A percentile compares a stretch with the other conserved stretches of the same genome.
phyloP scores from a whole-genome alignment of 2,888 invertebrate species.

The Eucriotettix oculatus region DNA sequence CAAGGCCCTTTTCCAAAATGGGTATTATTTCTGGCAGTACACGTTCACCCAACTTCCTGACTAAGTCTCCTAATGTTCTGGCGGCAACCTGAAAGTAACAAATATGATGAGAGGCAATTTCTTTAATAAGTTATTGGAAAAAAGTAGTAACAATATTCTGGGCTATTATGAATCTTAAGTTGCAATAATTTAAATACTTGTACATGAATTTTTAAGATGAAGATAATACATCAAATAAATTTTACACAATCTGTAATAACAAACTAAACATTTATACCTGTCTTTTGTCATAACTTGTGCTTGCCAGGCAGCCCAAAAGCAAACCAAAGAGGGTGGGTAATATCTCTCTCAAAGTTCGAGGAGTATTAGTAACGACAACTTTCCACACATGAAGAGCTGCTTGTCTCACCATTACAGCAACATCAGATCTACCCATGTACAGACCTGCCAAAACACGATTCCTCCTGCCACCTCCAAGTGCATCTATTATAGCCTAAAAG shows the following conservation, averaged over 20 bases:
- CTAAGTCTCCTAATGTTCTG: constrained; percentile 88
- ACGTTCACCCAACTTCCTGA: constrained; percentile 91
- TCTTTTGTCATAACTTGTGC: constrained; percentile 88
- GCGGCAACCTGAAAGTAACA: constrained; percentile 55
- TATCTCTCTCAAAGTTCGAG: constrained; percentile 88
- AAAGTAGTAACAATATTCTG: no score
- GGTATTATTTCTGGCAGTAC: constrained; percentile 97
- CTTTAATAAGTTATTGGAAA: no score
- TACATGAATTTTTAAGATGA: no score
- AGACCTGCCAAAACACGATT: constrained; percentile 86
- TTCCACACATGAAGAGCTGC: constrained; percentile 99
- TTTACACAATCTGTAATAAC: not conserved
- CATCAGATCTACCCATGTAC: constrained; percentile 95
- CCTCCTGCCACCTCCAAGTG: constrained; percentile 75
- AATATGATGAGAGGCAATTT: no score
- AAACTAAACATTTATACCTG: constrained; percentile 34
- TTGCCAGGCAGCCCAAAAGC: constrained; percentile 84
- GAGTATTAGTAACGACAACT: constrained; percentile 96
- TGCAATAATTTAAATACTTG: no score
- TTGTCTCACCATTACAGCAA: constrained; percentile 91
- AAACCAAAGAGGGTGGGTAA: constrained; percentile 85
- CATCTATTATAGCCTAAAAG: constrained; percentile 61
- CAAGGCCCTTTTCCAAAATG: constrained; percentile 83
- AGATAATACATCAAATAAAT: no score
- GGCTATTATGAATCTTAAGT: no score